A percentile compares a stretch with the other conserved stretches of the same genome.
Evolutionary conservation across 2,888 invertebrate species (phyloP).

Genomic region (Ceramica pisi): DNA sequence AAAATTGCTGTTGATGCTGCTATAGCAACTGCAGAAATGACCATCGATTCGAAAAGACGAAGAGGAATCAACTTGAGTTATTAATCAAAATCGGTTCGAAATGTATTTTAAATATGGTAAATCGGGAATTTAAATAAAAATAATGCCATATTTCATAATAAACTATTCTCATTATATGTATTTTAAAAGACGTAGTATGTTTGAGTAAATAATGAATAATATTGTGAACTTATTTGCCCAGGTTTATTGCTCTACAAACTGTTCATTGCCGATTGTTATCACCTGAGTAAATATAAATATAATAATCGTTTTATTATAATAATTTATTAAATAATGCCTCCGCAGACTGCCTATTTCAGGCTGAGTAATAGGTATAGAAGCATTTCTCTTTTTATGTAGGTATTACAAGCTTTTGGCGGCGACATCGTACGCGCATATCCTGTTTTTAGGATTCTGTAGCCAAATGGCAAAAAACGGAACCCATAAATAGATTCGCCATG

Average conservation of each 20-base stretch:
- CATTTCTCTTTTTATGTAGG: no score
- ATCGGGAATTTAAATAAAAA: neutral
- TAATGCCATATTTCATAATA: neutral
- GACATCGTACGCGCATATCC: no score
- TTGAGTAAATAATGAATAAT: neutral
- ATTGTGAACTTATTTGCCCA: neutral
- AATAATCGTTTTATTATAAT: neutral
- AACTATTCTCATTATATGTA: neutral
- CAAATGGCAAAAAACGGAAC: no score
- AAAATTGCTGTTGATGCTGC: no score
- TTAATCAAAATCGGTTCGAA: no score
- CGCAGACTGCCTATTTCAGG: neutral
- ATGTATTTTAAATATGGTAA: neutral
- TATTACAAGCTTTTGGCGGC: no score
- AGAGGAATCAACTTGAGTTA: no score
- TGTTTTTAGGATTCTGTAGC: no score
- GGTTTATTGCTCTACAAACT: conserved; percentile 5
- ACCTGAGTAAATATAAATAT: conserved; percentile 22
- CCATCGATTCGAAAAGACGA: no score
- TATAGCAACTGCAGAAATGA: no score
- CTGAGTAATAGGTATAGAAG: neutral
- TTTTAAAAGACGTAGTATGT: neutral
- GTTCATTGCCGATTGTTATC: conserved; percentile 9
- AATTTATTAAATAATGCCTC: neutral
- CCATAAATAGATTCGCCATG: no score